Evolutionary conservation across 2,113 vertebrate species (phyloP).

Genomic region (Poeciliopsis occidentalis): DNA sequence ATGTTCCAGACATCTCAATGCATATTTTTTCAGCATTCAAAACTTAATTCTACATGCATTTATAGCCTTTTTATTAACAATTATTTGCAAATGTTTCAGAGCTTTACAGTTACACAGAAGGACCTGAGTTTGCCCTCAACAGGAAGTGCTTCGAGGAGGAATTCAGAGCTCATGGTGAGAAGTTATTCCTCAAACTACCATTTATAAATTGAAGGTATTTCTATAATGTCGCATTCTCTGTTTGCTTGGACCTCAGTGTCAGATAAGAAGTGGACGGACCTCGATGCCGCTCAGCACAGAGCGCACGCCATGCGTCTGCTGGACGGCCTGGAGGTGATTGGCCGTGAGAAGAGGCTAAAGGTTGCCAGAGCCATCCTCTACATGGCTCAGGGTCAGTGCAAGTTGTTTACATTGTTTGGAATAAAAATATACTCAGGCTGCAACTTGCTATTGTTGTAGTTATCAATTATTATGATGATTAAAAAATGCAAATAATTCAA

Average conservation of each 20-base stretch:
- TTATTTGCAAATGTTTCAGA: constrained; percentile 77
- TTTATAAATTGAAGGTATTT: neutral
- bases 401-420: neutral
- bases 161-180: constrained; percentile 88
- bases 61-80: neutral
- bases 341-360: constrained; percentile 89
- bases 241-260: constrained; percentile 76
- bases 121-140: constrained; percentile 93
- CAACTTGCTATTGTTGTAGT: too few species aligned
- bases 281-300: constrained; percentile 87
- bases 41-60: neutral
- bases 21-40: neutral
- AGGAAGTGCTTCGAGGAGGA: constrained; percentile 97
- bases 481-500: too few species aligned
- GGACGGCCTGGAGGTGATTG: constrained; percentile 92
- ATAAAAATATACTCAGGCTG: neutral
- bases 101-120: constrained; percentile 97
- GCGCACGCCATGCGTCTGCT: constrained; percentile 94
- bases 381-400: constrained; percentile 89
- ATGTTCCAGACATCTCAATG: neutral
- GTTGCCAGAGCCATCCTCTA: constrained; percentile 94
- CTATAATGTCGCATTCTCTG: neutral
- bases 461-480: too few species aligned
- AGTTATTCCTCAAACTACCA: neutral
- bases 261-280: constrained; percentile 90